A percentile compares a stretch with the other conserved stretches of the same genome.
Conservation (phyloP, 2,113 vertebrate genomes). For the Peucedramus taeniatus region DNA sequence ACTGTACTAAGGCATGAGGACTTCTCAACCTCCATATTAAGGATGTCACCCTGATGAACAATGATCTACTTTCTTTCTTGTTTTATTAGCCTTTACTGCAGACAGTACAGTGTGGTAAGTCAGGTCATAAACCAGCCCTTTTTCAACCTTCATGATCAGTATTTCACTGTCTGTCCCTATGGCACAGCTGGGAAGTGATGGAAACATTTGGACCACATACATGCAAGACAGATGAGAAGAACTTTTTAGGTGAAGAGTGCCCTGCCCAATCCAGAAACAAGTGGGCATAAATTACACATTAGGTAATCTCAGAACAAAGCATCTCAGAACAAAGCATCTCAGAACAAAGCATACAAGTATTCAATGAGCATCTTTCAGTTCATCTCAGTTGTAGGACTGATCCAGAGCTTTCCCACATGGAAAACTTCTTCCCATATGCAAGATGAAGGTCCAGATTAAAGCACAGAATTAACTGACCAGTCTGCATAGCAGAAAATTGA, state of each 20-base stretch:
- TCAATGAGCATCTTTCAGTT: background rate
- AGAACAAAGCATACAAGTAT: background rate
- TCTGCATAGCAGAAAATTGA: background rate
- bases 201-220: background rate
- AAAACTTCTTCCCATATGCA: background rate
- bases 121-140: background rate
- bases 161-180: background rate
- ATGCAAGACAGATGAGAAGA: background rate
- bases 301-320: background rate
- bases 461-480: background rate
- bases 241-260: background rate
- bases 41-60: background rate
- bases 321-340: background rate
- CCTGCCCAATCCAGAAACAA: background rate
- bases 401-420: background rate
- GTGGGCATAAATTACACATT: background rate
- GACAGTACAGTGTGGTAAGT: background rate
- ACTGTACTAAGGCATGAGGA: background rate
- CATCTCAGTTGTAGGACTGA: background rate
- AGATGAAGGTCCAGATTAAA: background rate
- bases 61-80: background rate
- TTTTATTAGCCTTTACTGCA: background rate
- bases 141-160: background rate
- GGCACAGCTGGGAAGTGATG: background rate
- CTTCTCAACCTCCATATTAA: background rate